These are phyloP conservation scores for Buphagus erythrorhynchus DNA, from an alignment of 2,797 vertebrate genomes.

Conservation along the genomic window DNA sequence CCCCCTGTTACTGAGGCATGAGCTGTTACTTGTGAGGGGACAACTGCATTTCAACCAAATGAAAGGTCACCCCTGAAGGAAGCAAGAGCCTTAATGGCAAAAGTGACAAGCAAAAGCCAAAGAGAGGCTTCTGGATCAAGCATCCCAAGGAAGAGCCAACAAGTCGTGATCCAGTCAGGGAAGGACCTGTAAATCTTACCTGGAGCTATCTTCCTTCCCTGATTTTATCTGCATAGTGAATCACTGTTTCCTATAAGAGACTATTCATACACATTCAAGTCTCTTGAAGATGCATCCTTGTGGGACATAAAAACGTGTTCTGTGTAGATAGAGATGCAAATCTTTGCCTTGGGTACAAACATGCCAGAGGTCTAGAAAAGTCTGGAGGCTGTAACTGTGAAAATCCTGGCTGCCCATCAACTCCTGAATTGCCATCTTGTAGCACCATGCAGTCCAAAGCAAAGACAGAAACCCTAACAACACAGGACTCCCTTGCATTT, in stretches of 20 bases:
- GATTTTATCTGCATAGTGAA: neutral
- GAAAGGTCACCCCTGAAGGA: neutral
- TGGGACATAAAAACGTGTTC: neutral
- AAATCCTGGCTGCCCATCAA: neutral
- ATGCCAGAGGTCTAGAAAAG: neutral
- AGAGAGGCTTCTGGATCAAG: neutral
- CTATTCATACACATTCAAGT: neutral
- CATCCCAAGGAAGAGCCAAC: neutral
- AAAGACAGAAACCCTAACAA: neutral
- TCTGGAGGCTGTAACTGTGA: neutral
- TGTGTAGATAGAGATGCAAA: neutral
- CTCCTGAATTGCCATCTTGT: neutral
- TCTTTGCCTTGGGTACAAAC: neutral
- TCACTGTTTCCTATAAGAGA: neutral
- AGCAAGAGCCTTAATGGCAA: neutral
- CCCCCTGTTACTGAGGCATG: neutral
- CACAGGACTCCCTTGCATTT: neutral
- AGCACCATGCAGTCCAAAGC: neutral
- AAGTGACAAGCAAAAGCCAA: neutral
- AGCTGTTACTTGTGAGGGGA: neutral
- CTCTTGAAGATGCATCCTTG: neutral
- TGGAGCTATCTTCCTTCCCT: neutral
- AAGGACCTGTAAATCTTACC: neutral
- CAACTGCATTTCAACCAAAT: neutral
- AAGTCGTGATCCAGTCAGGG: neutral